phyloP scores from a whole-genome alignment of 2,888 invertebrate species.

The Monochamus alternatus region DNA sequence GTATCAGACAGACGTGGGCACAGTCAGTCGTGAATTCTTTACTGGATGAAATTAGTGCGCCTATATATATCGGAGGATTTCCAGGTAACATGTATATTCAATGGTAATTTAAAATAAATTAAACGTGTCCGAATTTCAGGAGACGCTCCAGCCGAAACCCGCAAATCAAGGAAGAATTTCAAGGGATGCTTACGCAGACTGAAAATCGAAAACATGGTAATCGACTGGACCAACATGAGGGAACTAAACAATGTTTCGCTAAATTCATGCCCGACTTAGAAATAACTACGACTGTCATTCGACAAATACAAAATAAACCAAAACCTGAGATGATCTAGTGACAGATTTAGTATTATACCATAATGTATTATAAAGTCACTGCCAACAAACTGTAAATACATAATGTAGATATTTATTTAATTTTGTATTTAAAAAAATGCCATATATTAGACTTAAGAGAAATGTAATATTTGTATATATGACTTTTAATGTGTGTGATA shows the following conservation, averaged over 20 bases:
- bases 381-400: slow-evolving; percentile 55
- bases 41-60: slow-evolving; percentile 73
- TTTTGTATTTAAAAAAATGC: slow-evolving; percentile 50
- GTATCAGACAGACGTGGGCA: slow-evolving; percentile 71
- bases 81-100: slow-evolving; percentile 77
- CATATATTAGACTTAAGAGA: slow-evolving; percentile 38
- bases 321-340: background rate
- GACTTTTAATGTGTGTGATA: background rate
- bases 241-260: slow-evolving; percentile 86
- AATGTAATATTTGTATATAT: slow-evolving; percentile 37
- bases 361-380: slow-evolving; percentile 57
- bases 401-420: slow-evolving; percentile 57
- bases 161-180: slow-evolving; percentile 85
- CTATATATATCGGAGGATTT: slow-evolving; percentile 87
- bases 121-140: slow-evolving; percentile 74
- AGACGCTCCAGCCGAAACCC: slow-evolving; percentile 79
- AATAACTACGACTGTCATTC: slow-evolving; percentile 1
- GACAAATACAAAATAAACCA: slow-evolving; percentile 2
- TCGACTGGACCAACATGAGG: slow-evolving; percentile 91
- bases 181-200: slow-evolving; percentile 93
- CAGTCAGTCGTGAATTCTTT: slow-evolving; percentile 70
- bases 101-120: background rate
- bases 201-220: slow-evolving; percentile 79
- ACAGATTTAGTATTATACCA: slow-evolving; percentile 49
- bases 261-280: slow-evolving; percentile 82